Conservation (phyloP, 2,888 invertebrate genomes). For the Drosophila neoperkinsi region DNA sequence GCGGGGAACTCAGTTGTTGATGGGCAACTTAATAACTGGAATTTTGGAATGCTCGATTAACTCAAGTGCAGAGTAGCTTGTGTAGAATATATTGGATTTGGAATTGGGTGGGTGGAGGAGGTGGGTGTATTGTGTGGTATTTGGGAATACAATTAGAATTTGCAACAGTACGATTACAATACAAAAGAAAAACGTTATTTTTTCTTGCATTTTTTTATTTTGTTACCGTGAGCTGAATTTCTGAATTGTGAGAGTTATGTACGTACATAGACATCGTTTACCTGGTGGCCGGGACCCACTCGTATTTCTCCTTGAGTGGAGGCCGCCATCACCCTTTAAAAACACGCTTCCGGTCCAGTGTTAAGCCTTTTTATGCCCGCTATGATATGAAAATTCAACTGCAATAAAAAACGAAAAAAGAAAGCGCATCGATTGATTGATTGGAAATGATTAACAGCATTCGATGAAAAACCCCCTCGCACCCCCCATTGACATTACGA, state of each 20-base stretch:
- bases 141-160: conserved; percentile 58
- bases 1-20: conserved; percentile 5
- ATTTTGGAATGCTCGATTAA: conserved; percentile 14
- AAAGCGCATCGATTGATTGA: conserved; percentile 19
- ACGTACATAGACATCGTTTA: conserved; percentile 89
- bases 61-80: conserved; percentile 2
- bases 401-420: conserved; percentile 61
- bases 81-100: not conserved
- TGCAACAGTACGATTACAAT: conserved; percentile 65
- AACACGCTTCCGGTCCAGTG: conserved; percentile 85
- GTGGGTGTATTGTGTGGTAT: not conserved
- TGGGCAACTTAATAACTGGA: conserved; percentile 24
- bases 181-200: conserved; percentile 55
- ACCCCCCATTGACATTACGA: not conserved
- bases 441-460: conserved; percentile 25
- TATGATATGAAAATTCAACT: conserved; percentile 83
- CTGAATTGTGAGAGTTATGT: conserved; percentile 86
- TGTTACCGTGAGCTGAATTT: conserved; percentile 86
- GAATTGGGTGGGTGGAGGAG: not conserved
- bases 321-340: conserved; percentile 87
- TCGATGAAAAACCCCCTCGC: not conserved
- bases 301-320: conserved; percentile 92
- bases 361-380: conserved; percentile 85
- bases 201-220: conserved; percentile 65
- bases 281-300: conserved; percentile 92